Evolutionary conservation across 1,140 invertebrate genomes (phyloP), one percentile per base, ranked within the genome.

Genomic region (Drosophila setifemur): DNA sequence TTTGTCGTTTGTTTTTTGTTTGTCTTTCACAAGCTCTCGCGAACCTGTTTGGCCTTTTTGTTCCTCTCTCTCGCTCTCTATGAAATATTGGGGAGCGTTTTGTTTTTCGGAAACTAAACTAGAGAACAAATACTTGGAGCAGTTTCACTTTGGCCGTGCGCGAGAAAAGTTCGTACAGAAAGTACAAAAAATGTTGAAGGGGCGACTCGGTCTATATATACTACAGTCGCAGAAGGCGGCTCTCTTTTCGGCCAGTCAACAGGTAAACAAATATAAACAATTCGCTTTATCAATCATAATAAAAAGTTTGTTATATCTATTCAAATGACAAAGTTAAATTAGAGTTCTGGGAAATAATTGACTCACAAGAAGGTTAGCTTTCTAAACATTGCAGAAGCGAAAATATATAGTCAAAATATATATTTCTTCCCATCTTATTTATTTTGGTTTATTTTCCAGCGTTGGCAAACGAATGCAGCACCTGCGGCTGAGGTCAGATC

Each of bases 401-500:
- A 33, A 33, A 6, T 19, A n/a, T 47, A 57, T 25, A n/a, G 1
- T 11, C 49, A 0, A 14, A 43, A 14, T 18, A 21, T 31, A 11
- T 58, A 7, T 35, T 5, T 14, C 14, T 14, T 6, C 12, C 21
- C 2, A 23, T 23, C 21, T 28, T 35, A 25, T 19, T 8, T 8
- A 9, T 25, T 6, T 21, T 16, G n/a, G n/a, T n/a, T n/a, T n/a
- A n/a, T n/a, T n/a, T n/a, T 48, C 3, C 28, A 83, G 78, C 74
- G 74, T 0, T 33, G 39, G 11, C 79, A 74, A 40, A 58, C 64
- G n/a, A 74, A 9, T 53, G 54, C 37, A 4, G 70, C 64, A 11
- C 5, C 39, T 4, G 11, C 29, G 5, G 16, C n/a, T n/a, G n/a
- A 47, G 12, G 2, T 9, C 11, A 25, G 40, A 14, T 23, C 26